Base-by-base conservation (phyloP, 2,888 invertebrate species). In the Zaprionus bogoriensis region DNA sequence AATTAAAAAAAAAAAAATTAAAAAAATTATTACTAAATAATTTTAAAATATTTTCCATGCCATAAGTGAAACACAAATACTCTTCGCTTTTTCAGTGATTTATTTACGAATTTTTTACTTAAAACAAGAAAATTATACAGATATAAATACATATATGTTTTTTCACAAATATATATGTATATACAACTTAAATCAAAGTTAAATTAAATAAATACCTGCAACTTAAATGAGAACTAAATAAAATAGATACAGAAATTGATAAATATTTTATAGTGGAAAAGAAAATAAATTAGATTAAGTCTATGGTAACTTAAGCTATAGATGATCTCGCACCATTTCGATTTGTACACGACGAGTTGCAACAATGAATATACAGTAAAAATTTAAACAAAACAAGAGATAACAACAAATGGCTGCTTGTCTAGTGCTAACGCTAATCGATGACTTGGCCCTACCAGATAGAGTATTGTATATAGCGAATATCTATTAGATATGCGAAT, bases 321-420 rank as follows among this genome's bases (percentile, higher is more conserved):
- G 46, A 20, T 55, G 47, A 59, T 39, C 76, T 70, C 77, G 83
- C 85, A 85, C 78, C 72, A 64, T 77, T 70, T 73, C 52, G 67
- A 82, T 80, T 48, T 80, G 57, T 78, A 73, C 75, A 77, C 54
- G 55, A 57, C 20, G 45, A 47, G 45, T 27, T 38, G 36, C 54
- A 69, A 69, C 69, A 58, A 68, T 3, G n/a, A n/a, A n/a, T n/a
- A n/a, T n/a, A n/a, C n/a, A n/a, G n/a, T n/a, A n/a, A 47, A 67
- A 66, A 51, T 68, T 46, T 64, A 22, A 80, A 70, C 80, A 83
- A 79, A 54, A 74, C 59, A 54, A 48, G 38, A 55, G 45, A 46
- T 65, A 80, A 69, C 71, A 75, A 65, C 47, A 55, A 65, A 64
- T 66, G 50, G 54, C 42, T 66, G 55, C 42, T 39, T 32, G 46